Base-by-base conservation (phyloP, 2,113 vertebrate genomes). In the Chlamydotis undulata region DNA sequence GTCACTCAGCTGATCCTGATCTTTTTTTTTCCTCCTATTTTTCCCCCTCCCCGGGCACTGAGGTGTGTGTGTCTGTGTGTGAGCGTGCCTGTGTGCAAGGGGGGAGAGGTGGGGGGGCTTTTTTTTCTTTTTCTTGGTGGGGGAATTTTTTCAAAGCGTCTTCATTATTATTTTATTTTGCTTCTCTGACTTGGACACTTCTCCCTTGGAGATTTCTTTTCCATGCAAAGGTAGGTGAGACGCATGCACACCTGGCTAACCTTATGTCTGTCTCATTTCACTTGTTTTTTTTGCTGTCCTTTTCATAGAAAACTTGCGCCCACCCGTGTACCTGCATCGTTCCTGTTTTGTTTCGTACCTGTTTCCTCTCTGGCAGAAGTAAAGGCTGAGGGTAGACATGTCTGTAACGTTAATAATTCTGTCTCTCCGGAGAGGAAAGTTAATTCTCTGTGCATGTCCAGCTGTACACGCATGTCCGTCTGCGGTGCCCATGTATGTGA, bases 171-270 rank as follows among this genome's bases (percentile, higher is more conserved):
- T 95, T 96, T 97, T 92, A 81, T 91, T 89, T 96, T 95, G 93
- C 94, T 96, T 96, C 95, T 95, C 91, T 93, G 97, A 95, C 96
- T 96, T 81, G 96, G 95, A 97, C 94, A 95, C 93, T 94, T 93
- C 80, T 82, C 86, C 85, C 97, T 93, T 37, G 94, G 95, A 97
- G 94, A 96, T 95, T 94, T 94, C 92, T 96, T 96, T 97, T 97
- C 97, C 97, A 97, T 97, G 97, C 95, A 65, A 97, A 97, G 97
- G 97, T 97, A 97, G 96, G 97, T 97, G 94, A 96, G 92, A 83
- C 0, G 95, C 82, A 89, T 94, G 90, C 90, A 96, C 93, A 93
- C 91, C 94, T 96, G 94, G 70, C 75, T 94, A 81, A 81, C 84
- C 90, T 73, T 93, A 10, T 91, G 86, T 89, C 90, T 93, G 83